phyloP scores from a whole-genome alignment of 2,113 vertebrate genomes.

The Scolopax mira region DNA sequence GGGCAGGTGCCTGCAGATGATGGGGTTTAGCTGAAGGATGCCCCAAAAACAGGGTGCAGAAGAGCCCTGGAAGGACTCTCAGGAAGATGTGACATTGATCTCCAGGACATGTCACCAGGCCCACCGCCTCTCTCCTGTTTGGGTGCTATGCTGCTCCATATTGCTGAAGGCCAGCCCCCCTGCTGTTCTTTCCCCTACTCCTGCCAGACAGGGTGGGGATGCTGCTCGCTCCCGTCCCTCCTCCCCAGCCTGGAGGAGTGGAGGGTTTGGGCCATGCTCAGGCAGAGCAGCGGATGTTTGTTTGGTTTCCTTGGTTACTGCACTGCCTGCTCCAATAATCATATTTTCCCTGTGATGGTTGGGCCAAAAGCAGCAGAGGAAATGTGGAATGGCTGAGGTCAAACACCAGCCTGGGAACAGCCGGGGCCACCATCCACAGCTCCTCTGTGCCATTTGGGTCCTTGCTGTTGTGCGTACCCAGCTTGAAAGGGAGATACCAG shows the following conservation, averaged over 20 bases:
- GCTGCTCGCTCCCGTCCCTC: neutral
- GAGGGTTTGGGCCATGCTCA: neutral
- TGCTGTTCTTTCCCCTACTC: neutral
- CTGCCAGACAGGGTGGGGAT: conserved; percentile 34
- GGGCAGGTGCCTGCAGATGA: neutral
- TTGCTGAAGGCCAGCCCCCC: neutral
- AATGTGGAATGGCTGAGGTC: conserved; percentile 22
- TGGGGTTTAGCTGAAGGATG: neutral
- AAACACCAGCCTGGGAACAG: conserved; percentile 37
- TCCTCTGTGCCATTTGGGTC: neutral
- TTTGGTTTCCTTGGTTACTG: conserved; percentile 71
- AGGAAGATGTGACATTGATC: neutral
- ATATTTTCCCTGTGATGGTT: conserved; percentile 46
- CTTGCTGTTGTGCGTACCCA: neutral
- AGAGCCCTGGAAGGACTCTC: neutral
- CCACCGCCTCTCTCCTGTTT: fast-evolving
- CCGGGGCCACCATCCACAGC: neutral
- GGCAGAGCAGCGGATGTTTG: conserved; percentile 54
- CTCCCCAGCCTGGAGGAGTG: neutral
- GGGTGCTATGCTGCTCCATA: neutral
- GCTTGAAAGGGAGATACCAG: neutral
- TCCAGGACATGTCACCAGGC: neutral
- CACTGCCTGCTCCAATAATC: conserved; percentile 37
- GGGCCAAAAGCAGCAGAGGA: conserved; percentile 18
- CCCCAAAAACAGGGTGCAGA: neutral